Evolutionary conservation across 2,113 vertebrate species (phyloP).

Genomic region (Cyprinodon brontotheroides): DNA sequence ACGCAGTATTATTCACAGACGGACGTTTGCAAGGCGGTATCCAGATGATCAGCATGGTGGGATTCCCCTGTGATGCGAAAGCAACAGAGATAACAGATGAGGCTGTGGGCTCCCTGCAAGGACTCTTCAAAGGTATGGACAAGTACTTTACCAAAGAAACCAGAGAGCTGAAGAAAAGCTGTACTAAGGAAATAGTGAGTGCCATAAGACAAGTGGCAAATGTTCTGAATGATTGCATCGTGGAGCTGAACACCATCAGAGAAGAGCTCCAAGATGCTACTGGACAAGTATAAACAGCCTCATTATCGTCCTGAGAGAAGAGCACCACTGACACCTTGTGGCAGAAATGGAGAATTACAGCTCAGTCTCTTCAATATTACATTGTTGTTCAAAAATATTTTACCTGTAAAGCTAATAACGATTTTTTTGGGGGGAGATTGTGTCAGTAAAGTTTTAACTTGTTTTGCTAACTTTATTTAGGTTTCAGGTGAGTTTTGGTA

Average conservation of each 20-base stretch:
- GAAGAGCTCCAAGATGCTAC: slow-evolving; percentile 71
- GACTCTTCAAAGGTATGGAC: slow-evolving; percentile 74
- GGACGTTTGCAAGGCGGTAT: slow-evolving; percentile 70
- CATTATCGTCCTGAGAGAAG: neutral
- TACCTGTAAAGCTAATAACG: neutral
- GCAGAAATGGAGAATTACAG: slow-evolving; percentile 2
- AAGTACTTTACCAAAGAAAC: slow-evolving; percentile 76
- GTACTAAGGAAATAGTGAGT: slow-evolving; percentile 66
- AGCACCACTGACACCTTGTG: slow-evolving; percentile 21
- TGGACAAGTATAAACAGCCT: slow-evolving; percentile 53
- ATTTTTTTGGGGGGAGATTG: neutral
- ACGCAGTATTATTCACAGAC: slow-evolving; percentile 75
- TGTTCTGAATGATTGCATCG: slow-evolving; percentile 63
- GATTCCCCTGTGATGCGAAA: slow-evolving; percentile 51
- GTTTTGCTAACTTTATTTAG: neutral
- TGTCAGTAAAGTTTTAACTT: neutral
- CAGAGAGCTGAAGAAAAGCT: slow-evolving; percentile 71
- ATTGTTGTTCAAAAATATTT: neutral
- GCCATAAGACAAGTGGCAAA: slow-evolving; percentile 64
- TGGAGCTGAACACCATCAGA: slow-evolving; percentile 72
- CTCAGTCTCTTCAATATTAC: neutral
- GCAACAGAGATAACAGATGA: slow-evolving; percentile 25
- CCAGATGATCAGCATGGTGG: slow-evolving; percentile 64
- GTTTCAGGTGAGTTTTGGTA: neutral
- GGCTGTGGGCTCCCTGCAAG: slow-evolving; percentile 32